Percentiles rank a stretch among this genome's conserved stretches.
These are phyloP conservation scores for Apis florea DNA, from an alignment of 1,140 invertebrate species.

Conservation along the genomic window DNA sequence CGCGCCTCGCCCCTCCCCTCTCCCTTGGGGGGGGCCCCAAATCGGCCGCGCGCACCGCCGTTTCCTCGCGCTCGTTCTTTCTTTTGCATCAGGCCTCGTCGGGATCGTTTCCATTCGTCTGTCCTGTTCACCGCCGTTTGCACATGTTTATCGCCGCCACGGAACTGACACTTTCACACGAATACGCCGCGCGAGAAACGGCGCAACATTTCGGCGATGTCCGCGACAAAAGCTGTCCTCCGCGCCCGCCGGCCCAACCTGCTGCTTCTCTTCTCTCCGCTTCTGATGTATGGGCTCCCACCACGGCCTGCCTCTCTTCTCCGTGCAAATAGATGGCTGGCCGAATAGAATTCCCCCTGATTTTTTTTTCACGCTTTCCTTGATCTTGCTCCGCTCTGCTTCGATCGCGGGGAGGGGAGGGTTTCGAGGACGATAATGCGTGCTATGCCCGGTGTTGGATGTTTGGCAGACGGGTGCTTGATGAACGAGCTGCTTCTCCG, in stretches of 20 bases:
- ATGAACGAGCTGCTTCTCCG: background rate
- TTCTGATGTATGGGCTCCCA: constrained; percentile 27
- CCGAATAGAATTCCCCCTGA: constrained; percentile 11
- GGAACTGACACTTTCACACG: constrained; percentile 68
- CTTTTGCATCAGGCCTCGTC: constrained; percentile 44
- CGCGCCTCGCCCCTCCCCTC: constrained; percentile 51
- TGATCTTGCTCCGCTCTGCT: background rate
- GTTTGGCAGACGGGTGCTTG: background rate
- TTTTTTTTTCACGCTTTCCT: constrained; percentile 18
- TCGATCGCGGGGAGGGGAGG: no score
- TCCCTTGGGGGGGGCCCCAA: constrained; percentile 27
- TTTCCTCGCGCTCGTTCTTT: constrained; percentile 31
- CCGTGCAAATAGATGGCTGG: constrained; percentile 1
- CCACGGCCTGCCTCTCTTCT: background rate
- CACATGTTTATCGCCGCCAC: constrained; percentile 63
- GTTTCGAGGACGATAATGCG: background rate
- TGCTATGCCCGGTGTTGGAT: background rate
- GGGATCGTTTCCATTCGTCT: constrained; percentile 67
- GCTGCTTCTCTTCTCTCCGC: background rate
- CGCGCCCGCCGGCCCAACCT: no score
- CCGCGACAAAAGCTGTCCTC: background rate
- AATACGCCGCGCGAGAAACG: constrained; percentile 45
- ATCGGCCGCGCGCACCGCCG: no score
- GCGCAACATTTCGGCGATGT: background rate
- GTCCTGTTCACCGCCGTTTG: constrained; percentile 55